Conservation (phyloP, 1,140 invertebrate genomes). For the Mactra quadrangularis region DNA sequence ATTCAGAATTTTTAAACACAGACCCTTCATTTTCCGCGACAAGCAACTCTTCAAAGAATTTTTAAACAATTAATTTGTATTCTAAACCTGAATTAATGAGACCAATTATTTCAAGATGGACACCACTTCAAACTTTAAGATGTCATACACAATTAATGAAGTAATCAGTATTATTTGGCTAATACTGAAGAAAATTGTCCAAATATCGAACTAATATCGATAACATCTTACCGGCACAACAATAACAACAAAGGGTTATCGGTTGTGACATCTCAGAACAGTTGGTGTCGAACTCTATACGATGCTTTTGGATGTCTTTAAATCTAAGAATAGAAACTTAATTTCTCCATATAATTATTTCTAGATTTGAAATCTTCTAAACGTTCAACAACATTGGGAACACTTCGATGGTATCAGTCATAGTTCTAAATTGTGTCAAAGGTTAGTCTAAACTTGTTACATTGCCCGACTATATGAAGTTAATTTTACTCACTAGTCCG, state of each 20-base stretch:
- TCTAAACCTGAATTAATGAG: slow-evolving; percentile 30
- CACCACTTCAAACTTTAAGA: slow-evolving; percentile 35
- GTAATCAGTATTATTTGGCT: slow-evolving; percentile 54
- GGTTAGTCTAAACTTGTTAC: too few relatives aligned
- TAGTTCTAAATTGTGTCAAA: too few relatives aligned
- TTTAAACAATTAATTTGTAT: not conserved
- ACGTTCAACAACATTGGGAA: too few relatives aligned
- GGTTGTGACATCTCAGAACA: slow-evolving; percentile 57
- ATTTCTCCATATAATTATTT: too few relatives aligned
- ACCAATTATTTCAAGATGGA: slow-evolving; percentile 10
- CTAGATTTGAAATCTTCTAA: too few relatives aligned
- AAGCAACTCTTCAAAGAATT: slow-evolving; percentile 13
- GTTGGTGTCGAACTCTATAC: slow-evolving; percentile 38
- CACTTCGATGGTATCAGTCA: too few relatives aligned
- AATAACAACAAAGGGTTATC: slow-evolving; percentile 57
- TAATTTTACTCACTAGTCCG: too few relatives aligned
- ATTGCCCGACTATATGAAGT: too few relatives aligned
- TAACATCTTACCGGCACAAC: slow-evolving; percentile 25
- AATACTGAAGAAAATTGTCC: slow-evolving; percentile 36
- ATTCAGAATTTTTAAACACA: too few relatives aligned
- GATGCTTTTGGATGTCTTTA: not conserved
- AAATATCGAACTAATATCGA: slow-evolving; percentile 42
- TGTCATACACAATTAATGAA: slow-evolving; percentile 53
- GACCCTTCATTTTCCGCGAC: too few relatives aligned
- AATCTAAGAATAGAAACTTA: too few relatives aligned